A percentile compares a stretch with the other conserved stretches of the same genome.
Evolutionary conservation across 2,888 invertebrate species (phyloP).

Genomic region (Celastrina argiolus): DNA sequence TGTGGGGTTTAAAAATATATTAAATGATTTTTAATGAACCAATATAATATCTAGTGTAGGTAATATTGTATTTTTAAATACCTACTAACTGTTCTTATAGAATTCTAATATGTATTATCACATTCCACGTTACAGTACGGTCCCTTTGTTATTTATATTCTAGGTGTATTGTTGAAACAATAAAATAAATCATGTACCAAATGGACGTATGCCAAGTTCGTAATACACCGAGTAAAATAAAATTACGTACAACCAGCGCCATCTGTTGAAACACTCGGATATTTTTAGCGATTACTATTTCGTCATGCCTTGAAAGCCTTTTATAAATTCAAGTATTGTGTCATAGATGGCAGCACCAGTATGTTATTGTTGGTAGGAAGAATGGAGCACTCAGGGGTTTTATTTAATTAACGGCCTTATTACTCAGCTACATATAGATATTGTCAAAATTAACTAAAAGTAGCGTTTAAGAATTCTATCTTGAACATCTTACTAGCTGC

Average conservation of each 20-base stretch:
- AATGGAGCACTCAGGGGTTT: not conserved
- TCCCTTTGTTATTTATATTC: too few species aligned
- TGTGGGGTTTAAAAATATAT: too few species aligned
- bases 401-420: not conserved
- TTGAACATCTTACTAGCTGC: too few species aligned
- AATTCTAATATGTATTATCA: too few species aligned
- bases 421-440: not conserved
- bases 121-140: too few species aligned
- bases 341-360: conserved; percentile 41
- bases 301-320: conserved; percentile 33
- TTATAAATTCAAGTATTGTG: conserved; percentile 31
- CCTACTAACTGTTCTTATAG: too few species aligned
- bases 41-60: too few species aligned
- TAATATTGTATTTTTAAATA: too few species aligned
- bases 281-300: not conserved
- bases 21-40: too few species aligned
- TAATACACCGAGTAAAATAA: not conserved
- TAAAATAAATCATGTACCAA: too few species aligned
- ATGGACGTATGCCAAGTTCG: not conserved
- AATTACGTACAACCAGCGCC: conserved; percentile 14
- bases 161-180: not conserved
- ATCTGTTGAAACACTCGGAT: conserved; percentile 20
- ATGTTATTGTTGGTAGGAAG: not conserved
- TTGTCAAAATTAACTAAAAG: too few species aligned
- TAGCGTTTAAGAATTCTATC: too few species aligned